A percentile compares a stretch with the other conserved stretches of the same genome.
phyloP scores from a whole-genome alignment of 2,888 invertebrate species.

The Drosophila hamatofila region DNA sequence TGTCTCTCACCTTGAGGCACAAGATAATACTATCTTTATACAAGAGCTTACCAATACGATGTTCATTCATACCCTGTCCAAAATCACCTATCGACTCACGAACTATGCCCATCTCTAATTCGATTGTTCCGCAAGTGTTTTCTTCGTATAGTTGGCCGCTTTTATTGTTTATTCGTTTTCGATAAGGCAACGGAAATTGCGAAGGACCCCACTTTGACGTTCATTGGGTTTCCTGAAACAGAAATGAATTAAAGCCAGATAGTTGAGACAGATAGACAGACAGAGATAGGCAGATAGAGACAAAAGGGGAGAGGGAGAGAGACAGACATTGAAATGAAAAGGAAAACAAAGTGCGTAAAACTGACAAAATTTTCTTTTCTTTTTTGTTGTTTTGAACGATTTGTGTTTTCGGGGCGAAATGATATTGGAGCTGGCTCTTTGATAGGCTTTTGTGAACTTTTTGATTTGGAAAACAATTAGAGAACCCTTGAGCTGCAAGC shows the following conservation, averaged over 20 bases:
- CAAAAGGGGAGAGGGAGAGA: neutral
- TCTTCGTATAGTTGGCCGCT: constrained; percentile 61
- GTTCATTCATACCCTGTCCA: too few relatives aligned
- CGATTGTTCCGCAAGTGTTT: constrained; percentile 27
- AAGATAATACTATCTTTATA: too few relatives aligned
- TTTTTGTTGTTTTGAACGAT: constrained; percentile 29
- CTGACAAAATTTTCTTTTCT: constrained; percentile 41
- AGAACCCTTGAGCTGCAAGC: constrained; percentile 34
- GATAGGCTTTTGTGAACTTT: constrained; percentile 52
- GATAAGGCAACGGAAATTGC: constrained; percentile 81
- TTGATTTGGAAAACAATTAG: constrained; percentile 61
- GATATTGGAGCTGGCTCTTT: constrained; percentile 49
- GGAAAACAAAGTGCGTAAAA: constrained; percentile 55
- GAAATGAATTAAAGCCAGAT: constrained; percentile 67
- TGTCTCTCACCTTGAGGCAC: too few relatives aligned
- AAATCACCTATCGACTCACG: constrained; percentile 14
- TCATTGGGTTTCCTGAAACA: constrained; percentile 62
- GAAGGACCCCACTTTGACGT: constrained; percentile 53
- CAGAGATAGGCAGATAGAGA: neutral
- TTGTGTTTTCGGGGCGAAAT: constrained; percentile 24
- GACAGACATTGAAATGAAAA: constrained; percentile 24
- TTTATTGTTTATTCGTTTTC: constrained; percentile 81
- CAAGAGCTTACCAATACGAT: too few relatives aligned
- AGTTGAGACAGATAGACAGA: constrained; percentile 25
- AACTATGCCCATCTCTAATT: constrained; percentile 41